Evolutionary conservation across 2,888 invertebrate species (phyloP).

Genomic region (Cheilosia vulpina): DNA sequence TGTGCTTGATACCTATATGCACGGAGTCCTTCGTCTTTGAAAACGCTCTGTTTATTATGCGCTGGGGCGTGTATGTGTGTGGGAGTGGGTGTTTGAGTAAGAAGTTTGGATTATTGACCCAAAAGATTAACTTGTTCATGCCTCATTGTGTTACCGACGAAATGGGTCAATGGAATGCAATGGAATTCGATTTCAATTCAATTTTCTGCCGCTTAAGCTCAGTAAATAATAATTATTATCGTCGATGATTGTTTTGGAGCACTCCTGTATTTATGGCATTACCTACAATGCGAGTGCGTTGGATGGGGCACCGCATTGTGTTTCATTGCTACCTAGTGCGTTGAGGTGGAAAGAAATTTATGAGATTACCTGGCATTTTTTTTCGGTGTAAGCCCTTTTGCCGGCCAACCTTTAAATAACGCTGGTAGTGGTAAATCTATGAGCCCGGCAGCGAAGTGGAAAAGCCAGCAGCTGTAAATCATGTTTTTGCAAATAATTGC

Average conservation of each 20-base stretch:
- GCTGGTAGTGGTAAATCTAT: conserved; percentile 17
- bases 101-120: conserved; percentile 61
- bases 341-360: conserved; percentile 38
- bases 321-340: conserved; percentile 26
- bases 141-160: conserved; percentile 66
- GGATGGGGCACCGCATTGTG: background rate
- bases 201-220: conserved; percentile 71
- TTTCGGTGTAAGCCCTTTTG: background rate
- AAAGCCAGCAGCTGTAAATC: conserved; percentile 18
- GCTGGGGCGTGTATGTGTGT: background rate
- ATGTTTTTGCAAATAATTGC: conserved; percentile 39
- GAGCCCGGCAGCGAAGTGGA: conserved; percentile 32
- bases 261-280: conserved; percentile 8
- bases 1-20: background rate
- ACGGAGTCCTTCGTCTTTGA: conserved; percentile 1
- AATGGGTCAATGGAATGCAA: conserved; percentile 62
- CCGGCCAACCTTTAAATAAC: conserved; percentile 26
- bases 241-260: conserved; percentile 61
- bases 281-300: background rate
- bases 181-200: conserved; percentile 65
- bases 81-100: background rate
- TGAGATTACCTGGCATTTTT: conserved; percentile 21
- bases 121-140: conserved; percentile 65
- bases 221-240: conserved; percentile 70
- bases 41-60: background rate